A percentile compares a stretch with the other conserved stretches of the same genome.
phyloP scores from a whole-genome alignment of 2,113 vertebrate species.

The Rattus rattus region DNA sequence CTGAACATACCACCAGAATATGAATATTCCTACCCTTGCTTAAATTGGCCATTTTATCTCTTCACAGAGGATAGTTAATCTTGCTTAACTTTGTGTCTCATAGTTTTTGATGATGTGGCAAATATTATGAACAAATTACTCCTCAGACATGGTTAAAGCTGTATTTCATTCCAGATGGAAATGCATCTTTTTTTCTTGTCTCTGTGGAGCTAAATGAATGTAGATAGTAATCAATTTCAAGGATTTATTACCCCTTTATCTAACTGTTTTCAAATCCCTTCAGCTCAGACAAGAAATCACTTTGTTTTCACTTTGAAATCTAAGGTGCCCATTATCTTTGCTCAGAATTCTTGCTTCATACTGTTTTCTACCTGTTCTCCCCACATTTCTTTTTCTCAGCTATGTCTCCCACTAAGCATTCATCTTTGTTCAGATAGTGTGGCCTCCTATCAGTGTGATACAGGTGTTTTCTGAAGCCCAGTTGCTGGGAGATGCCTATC shows the following conservation, averaged over 20 bases:
- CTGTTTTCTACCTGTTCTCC: not conserved
- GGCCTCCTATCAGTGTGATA: not conserved
- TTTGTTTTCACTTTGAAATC: not conserved
- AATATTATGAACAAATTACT: not conserved
- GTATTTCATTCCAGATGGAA: not conserved
- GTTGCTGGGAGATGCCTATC: not conserved
- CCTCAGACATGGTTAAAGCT: not conserved
- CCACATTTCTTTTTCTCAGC: not conserved
- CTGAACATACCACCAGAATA: not conserved
- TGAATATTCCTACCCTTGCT: not conserved
- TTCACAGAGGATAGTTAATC: not conserved
- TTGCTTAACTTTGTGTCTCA: not conserved
- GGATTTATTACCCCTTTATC: not conserved
- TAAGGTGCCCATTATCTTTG: not conserved
- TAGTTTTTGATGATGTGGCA: not conserved
- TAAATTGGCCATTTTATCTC: not conserved
- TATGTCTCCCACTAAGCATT: not conserved
- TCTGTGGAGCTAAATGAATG: not conserved
- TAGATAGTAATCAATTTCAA: not conserved
- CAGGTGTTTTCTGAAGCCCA: not conserved
- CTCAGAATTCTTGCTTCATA: not conserved
- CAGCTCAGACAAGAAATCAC: not conserved
- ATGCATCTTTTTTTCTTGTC: not conserved
- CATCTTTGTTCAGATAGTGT: not conserved
- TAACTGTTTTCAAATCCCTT: not conserved